These are phyloP conservation scores for Ruditapes philippinarum DNA, from an alignment of 1,140 invertebrate species.

Conservation along the genomic window DNA sequence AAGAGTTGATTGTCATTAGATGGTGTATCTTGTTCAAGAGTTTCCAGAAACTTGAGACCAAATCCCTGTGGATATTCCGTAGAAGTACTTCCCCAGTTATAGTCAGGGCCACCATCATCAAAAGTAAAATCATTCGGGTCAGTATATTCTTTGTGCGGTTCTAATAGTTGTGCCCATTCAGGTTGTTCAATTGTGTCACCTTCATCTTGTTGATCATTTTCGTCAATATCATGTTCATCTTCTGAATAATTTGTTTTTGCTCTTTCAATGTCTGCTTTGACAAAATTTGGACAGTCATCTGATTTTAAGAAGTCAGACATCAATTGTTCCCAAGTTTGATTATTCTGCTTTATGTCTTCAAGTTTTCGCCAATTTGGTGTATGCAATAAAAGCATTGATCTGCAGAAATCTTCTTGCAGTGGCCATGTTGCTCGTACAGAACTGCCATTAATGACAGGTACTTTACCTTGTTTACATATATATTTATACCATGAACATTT, in stretches of 20 bases:
- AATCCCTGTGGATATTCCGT: neutral
- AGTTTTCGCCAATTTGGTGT: neutral
- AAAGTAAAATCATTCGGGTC: neutral
- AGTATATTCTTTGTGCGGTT: neutral
- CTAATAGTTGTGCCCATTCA: neutral
- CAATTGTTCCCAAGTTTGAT: neutral
- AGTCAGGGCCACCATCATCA: neutral
- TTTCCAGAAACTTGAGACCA: neutral
- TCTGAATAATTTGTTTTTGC: neutral
- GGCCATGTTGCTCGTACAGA: slow-evolving; percentile 46
- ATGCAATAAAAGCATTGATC: slow-evolving; percentile 52
- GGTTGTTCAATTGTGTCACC: neutral
- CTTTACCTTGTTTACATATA: slow-evolving; percentile 52
- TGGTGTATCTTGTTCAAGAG: neutral
- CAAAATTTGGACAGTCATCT: neutral
- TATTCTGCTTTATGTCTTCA: neutral
- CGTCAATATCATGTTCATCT: neutral
- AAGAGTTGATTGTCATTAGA: no score
- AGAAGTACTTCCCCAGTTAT: neutral
- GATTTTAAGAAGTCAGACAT: neutral
- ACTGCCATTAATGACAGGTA: slow-evolving; percentile 56
- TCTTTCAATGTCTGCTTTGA: neutral
- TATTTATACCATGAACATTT: slow-evolving; percentile 35
- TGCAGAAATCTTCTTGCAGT: slow-evolving; percentile 51
- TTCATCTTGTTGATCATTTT: neutral